Percentiles rank a stretch among this genome's conserved stretches.
These are phyloP conservation scores for Melanophora roralis DNA, from an alignment of 2,888 invertebrate species.

Conservation along the genomic window DNA sequence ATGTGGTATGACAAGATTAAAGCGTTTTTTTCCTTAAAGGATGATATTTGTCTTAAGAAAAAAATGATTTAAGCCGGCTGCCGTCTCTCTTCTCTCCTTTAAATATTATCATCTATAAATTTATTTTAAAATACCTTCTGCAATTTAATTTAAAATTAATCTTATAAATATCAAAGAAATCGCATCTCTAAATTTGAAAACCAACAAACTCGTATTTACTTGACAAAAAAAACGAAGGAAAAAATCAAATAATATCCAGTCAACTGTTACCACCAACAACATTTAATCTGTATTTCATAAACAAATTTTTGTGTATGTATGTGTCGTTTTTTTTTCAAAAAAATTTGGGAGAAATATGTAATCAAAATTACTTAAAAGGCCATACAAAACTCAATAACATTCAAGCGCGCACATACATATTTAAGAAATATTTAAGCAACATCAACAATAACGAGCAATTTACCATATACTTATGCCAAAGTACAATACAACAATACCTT, in stretches of 20 bases:
- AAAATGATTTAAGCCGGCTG: too few relatives aligned
- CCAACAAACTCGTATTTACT: constrained; percentile 38
- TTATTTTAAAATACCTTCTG: too few relatives aligned
- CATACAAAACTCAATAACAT: constrained; percentile 60
- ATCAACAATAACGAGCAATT: constrained; percentile 48
- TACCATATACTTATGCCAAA: constrained; percentile 20
- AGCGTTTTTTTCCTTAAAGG: too few relatives aligned
- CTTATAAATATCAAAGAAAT: neutral
- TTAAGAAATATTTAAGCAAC: neutral
- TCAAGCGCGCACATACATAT: constrained; percentile 15
- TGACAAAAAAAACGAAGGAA: neutral
- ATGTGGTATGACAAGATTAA: too few relatives aligned
- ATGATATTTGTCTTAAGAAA: too few relatives aligned
- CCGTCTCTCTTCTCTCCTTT: too few relatives aligned
- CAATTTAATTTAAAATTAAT: too few relatives aligned
- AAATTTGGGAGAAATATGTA: constrained; percentile 48
- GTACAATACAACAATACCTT: neutral
- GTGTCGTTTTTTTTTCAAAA: constrained; percentile 16
- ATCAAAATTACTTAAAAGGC: constrained; percentile 59
- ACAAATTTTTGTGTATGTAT: constrained; percentile 8
- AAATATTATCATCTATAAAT: too few relatives aligned
- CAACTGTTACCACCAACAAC: constrained; percentile 56
- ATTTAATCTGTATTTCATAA: constrained; percentile 39
- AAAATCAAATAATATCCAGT: constrained; percentile 39
- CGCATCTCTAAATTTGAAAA: constrained; percentile 7